Percentiles rank a stretch among this genome's conserved stretches.
Evolutionary conservation across 1,140 invertebrate genomes (phyloP).

Genomic region (Antheraea pernyi): DNA sequence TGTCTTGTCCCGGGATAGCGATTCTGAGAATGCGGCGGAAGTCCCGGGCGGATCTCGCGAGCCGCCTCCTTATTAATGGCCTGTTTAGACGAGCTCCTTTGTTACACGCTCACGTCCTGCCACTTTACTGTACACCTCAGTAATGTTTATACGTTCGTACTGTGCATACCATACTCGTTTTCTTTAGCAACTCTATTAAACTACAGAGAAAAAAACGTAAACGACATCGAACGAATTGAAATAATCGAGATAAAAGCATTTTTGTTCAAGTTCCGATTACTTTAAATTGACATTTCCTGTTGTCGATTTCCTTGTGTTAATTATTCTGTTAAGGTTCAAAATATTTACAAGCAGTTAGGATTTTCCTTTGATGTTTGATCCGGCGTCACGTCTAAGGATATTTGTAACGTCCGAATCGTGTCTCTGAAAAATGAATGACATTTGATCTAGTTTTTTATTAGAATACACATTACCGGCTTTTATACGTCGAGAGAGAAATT

Average conservation of each 20-base stretch:
- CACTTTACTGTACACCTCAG: slow-evolving; percentile 37
- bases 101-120: slow-evolving; percentile 68
- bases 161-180: background rate
- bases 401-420: slow-evolving; percentile 19
- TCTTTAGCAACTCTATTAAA: background rate
- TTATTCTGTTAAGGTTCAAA: slow-evolving; percentile 49
- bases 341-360: slow-evolving; percentile 46
- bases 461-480: background rate
- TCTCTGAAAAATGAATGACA: background rate
- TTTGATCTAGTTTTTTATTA: background rate
- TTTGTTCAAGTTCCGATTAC: slow-evolving; percentile 49
- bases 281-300: slow-evolving; percentile 73
- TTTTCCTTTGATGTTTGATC: slow-evolving; percentile 49
- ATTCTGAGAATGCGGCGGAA: slow-evolving; percentile 70
- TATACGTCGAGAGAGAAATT: background rate
- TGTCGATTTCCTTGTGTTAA: slow-evolving; percentile 63
- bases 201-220: background rate
- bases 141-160: background rate
- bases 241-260: slow-evolving; percentile 26
- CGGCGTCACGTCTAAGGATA: slow-evolving; percentile 29
- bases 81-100: slow-evolving; percentile 73
- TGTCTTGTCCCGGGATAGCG: slow-evolving; percentile 60
- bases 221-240: background rate
- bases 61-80: slow-evolving; percentile 73
- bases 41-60: slow-evolving; percentile 53